These are phyloP conservation scores for Syngnathus typhle DNA, from an alignment of 2,113 vertebrate genomes.

Conservation along the genomic window DNA sequence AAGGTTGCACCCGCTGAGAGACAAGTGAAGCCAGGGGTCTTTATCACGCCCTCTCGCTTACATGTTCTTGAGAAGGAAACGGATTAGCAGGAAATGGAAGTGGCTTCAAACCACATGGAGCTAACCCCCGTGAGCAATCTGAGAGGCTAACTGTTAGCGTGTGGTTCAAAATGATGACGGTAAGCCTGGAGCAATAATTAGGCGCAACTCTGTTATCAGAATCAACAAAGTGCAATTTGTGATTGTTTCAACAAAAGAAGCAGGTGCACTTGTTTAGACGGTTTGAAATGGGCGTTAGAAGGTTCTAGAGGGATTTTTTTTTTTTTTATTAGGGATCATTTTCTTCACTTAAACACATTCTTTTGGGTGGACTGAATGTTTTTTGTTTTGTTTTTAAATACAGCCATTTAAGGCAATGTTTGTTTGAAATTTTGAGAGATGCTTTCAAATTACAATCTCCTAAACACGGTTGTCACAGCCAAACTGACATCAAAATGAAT, in stretches of 20 bases:
- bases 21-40: not conserved
- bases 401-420: no score
- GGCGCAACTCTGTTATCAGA: not conserved
- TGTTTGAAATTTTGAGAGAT: not conserved
- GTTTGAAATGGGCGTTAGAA: no score
- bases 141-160: not conserved
- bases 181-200: not conserved
- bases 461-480: not conserved
- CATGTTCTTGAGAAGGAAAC: not conserved
- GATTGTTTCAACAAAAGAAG: not conserved
- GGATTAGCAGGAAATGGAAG: not conserved
- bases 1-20: constrained; percentile 4
- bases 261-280: not conserved
- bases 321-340: not conserved
- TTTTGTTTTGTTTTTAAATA: no score
- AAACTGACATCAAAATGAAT: not conserved
- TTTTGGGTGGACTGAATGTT: no score
- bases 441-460: not conserved
- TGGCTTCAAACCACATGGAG: not conserved
- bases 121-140: not conserved
- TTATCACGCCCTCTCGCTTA: not conserved
- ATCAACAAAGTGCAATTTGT: not conserved
- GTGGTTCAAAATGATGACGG: not conserved
- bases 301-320: not conserved
- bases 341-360: no score